Evolutionary conservation across 2,888 invertebrate species (phyloP).

Genomic region (Drosophila helvetica): DNA sequence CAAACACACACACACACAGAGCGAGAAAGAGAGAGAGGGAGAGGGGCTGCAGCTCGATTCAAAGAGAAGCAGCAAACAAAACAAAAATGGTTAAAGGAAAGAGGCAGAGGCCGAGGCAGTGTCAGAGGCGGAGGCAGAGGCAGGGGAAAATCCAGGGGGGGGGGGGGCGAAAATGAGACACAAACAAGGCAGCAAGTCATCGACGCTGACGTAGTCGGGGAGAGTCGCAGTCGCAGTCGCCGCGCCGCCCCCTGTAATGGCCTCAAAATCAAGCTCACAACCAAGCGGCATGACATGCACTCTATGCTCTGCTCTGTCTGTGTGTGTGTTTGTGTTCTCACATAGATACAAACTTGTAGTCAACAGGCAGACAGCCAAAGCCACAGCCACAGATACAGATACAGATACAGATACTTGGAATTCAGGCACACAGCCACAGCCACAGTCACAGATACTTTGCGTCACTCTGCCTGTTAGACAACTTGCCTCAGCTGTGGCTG

Average conservation of each 20-base stretch:
- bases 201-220: slow-evolving; percentile 27
- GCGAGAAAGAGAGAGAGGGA: slow-evolving; percentile 21
- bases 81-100: slow-evolving; percentile 36
- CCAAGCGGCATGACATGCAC: slow-evolving; percentile 72
- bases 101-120: slow-evolving; percentile 26
- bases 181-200: slow-evolving; percentile 48
- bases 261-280: slow-evolving; percentile 72
- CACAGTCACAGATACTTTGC: slow-evolving; percentile 44
- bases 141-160: slow-evolving; percentile 25
- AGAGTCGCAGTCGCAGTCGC: not conserved
- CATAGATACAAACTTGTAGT: slow-evolving; percentile 48
- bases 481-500: slow-evolving; percentile 25
- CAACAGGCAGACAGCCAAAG: slow-evolving; percentile 54
- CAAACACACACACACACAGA: slow-evolving; percentile 39
- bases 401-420: slow-evolving; percentile 18
- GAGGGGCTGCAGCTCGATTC: slow-evolving; percentile 28
- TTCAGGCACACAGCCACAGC: not conserved
- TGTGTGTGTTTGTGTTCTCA: slow-evolving; percentile 46
- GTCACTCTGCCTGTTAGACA: slow-evolving; percentile 49
- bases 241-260: slow-evolving; percentile 68
- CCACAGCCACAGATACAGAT: slow-evolving; percentile 43
- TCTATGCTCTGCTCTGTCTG: slow-evolving; percentile 49
- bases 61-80: slow-evolving; percentile 57
- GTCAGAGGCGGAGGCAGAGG: slow-evolving; percentile 27
- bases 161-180: slow-evolving; percentile 22